Conservation (phyloP, 53 echinoderm and acorn worm genomes). For the Mesocentrotus franciscanus region DNA sequence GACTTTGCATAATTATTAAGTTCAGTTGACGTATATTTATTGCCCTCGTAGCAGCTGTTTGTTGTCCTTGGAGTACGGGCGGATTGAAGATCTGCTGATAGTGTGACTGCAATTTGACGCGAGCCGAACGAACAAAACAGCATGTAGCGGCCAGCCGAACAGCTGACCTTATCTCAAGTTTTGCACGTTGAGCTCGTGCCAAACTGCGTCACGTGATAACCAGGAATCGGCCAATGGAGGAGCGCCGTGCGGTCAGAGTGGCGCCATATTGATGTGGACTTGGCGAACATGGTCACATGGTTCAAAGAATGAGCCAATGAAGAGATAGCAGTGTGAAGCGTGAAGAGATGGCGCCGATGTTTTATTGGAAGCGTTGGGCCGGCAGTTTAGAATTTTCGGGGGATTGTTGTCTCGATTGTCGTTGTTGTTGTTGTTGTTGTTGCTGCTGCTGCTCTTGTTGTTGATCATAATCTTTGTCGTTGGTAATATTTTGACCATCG, state of each 20-base stretch:
- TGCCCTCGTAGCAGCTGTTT: not conserved
- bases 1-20: not conserved
- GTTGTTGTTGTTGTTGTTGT: not conserved
- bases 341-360: not conserved
- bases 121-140: constrained; percentile 95
- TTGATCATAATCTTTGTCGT: not conserved
- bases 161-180: constrained; percentile 57
- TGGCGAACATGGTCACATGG: constrained; percentile 17
- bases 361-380: not conserved
- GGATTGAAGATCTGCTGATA: constrained; percentile 1
- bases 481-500: not conserved
- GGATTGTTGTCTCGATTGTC: not conserved
- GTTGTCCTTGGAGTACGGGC: not conserved
- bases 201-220: constrained; percentile 71
- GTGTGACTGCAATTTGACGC: constrained; percentile 80
- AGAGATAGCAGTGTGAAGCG: not conserved
- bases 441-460: not conserved
- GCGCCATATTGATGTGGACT: not conserved
- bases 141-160: constrained; percentile 7
- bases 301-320: constrained; percentile 31
- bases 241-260: not conserved
- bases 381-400: not conserved
- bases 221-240: not conserved
- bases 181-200: constrained; percentile 84
- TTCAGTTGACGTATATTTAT: not conserved